A percentile compares a stretch with the other conserved stretches of the same genome.
These are phyloP conservation scores for Dicyrtomina minuta DNA, from an alignment of 2,888 invertebrate genomes.

Conservation along the genomic window DNA sequence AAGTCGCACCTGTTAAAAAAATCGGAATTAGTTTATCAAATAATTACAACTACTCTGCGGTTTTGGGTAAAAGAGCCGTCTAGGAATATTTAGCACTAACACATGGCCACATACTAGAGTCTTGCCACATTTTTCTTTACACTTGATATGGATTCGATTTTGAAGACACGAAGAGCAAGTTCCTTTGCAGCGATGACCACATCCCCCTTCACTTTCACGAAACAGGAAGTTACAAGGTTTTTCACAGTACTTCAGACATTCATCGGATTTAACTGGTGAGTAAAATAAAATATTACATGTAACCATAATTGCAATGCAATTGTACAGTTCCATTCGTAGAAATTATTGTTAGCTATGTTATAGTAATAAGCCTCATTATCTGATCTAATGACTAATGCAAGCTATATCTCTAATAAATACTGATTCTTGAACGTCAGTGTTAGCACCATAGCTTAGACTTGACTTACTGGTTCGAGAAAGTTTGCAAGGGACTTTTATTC, in stretches of 20 bases:
- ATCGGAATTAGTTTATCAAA: too few species aligned
- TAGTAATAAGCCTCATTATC: too few species aligned
- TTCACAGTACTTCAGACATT: slow-evolving; percentile 44
- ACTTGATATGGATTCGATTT: slow-evolving; percentile 65
- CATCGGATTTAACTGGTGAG: slow-evolving; percentile 52
- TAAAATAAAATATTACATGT: background rate
- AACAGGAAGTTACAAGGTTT: slow-evolving; percentile 37
- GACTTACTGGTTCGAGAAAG: slow-evolving; percentile 19
- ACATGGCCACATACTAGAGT: slow-evolving; percentile 66
- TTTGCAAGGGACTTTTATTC: slow-evolving; percentile 40
- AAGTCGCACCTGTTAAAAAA: slow-evolving; percentile 53
- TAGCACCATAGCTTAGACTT: too few species aligned
- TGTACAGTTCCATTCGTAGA: too few species aligned
- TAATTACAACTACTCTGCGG: too few species aligned
- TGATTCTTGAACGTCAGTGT: too few species aligned
- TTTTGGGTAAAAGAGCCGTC: too few species aligned
- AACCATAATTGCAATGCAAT: too few species aligned
- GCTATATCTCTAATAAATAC: background rate
- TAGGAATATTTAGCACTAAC: too few species aligned
- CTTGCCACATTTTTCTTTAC: slow-evolving; percentile 62
- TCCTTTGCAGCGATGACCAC: slow-evolving; percentile 51
- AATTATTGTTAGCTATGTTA: too few species aligned
- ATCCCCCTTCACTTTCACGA: slow-evolving; percentile 13
- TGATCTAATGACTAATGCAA: background rate
- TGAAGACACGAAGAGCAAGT: slow-evolving; percentile 63